Percentiles rank a stretch among this genome's conserved stretches.
phyloP scores from a whole-genome alignment of 1,140 invertebrate species.

The Sipha flava region DNA sequence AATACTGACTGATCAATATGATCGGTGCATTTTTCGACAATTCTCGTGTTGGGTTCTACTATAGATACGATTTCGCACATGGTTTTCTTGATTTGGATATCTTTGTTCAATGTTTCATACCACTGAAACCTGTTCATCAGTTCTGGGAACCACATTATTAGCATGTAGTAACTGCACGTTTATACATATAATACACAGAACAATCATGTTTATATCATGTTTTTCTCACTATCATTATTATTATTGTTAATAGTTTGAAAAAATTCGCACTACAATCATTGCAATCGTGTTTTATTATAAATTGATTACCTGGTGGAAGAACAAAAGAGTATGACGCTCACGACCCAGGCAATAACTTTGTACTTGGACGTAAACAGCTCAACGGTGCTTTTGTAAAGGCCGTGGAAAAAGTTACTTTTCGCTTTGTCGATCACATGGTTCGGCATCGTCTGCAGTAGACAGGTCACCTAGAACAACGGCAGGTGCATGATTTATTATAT shows the following conservation, averaged over 20 bases:
- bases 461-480: not conserved
- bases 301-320: not conserved
- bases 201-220: no score
- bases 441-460: not conserved
- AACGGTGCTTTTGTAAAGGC: not conserved
- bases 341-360: not conserved
- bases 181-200: no score
- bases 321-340: not conserved
- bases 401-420: not conserved
- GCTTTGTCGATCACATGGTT: not conserved
- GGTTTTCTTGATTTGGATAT: not conserved
- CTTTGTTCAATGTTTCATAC: constrained; percentile 50
- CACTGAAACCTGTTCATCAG: constrained; percentile 78
- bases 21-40: not conserved
- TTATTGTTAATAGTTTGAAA: no score
- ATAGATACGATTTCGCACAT: constrained; percentile 12
- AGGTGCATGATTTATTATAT: no score
- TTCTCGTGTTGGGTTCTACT: not conserved
- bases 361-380: not conserved
- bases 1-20: not conserved
- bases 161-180: constrained; percentile 67
- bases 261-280: no score
- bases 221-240: no score
- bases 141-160: constrained; percentile 89
- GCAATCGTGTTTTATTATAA: not conserved